Percentiles rank a stretch among this genome's conserved stretches.
Conservation (phyloP, 2,888 invertebrate genomes). For the Ormyrus thymus region DNA sequence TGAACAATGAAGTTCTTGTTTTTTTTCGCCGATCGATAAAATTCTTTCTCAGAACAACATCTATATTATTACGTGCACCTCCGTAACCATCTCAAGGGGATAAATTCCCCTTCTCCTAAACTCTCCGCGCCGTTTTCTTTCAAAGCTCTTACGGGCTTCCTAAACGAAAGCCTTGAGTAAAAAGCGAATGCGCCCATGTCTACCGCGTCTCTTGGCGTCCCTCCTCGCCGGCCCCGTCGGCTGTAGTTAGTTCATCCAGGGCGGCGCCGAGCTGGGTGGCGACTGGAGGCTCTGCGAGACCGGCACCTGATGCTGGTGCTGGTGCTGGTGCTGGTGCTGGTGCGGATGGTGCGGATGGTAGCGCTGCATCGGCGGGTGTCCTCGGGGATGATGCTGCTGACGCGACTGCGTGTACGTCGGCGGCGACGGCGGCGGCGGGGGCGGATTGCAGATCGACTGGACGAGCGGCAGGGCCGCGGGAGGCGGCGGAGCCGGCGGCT, state of each 20-base stretch:
- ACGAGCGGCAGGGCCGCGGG: slow-evolving; percentile 60
- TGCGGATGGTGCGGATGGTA: slow-evolving; percentile 62
- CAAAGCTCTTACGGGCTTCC: not conserved
- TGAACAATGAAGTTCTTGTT: too few relatives aligned
- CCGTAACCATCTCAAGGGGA: too few relatives aligned
- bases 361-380: slow-evolving; percentile 62
- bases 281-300: slow-evolving; percentile 63
- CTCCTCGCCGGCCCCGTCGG: not conserved
- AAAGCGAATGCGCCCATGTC: slow-evolving; percentile 21
- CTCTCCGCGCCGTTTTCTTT: not conserved
- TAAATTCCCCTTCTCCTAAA: too few relatives aligned
- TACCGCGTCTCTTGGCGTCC: not conserved
- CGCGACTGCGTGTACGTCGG: slow-evolving; percentile 65
- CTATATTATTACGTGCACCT: too few relatives aligned
- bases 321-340: slow-evolving; percentile 56
- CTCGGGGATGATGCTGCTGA: slow-evolving; percentile 63
- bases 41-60: too few relatives aligned
- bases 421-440: slow-evolving; percentile 67
- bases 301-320: slow-evolving; percentile 62
- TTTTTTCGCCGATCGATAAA: too few relatives aligned
- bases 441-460: slow-evolving; percentile 70
- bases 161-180: not conserved
- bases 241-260: slow-evolving; percentile 53
- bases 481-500: slow-evolving; percentile 62
- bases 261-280: slow-evolving; percentile 55